These are phyloP conservation scores for Leptopilina drosophilae DNA, from an alignment of 2,888 invertebrate species.

Conservation along the genomic window DNA sequence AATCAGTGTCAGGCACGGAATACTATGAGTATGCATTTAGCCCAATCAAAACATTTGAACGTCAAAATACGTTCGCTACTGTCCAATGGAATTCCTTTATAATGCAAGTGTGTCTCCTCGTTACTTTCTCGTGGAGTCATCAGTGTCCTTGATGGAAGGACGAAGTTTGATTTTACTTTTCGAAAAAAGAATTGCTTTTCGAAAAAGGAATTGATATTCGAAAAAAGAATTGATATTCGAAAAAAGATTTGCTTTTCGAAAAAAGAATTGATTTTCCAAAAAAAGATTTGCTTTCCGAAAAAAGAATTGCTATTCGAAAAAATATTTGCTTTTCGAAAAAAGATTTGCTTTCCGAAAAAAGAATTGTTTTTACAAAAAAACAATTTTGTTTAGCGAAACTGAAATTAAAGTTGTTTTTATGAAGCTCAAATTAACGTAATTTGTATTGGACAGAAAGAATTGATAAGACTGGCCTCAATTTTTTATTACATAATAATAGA, in stretches of 20 bases:
- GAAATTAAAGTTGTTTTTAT: no score
- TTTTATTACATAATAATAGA: not conserved
- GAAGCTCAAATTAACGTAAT: not conserved
- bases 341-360: not conserved
- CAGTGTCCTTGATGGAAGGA: slow-evolving; percentile 17
- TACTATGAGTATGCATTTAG: slow-evolving; percentile 61
- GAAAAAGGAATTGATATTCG: not conserved
- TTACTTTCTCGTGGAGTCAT: slow-evolving; percentile 11
- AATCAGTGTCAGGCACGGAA: slow-evolving; percentile 51
- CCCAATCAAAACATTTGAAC: slow-evolving; percentile 67
- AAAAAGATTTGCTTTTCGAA: not conserved
- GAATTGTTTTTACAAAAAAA: not conserved
- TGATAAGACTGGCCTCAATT: not conserved
- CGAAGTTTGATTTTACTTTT: not conserved
- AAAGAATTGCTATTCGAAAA: no score
- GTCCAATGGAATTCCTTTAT: slow-evolving; percentile 45
- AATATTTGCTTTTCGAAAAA: no score
- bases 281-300: no score
- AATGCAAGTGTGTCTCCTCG: slow-evolving; percentile 2
- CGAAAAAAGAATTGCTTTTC: not conserved
- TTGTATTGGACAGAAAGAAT: not conserved
- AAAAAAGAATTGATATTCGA: no score
- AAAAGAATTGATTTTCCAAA: not conserved
- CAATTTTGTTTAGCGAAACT: no score
- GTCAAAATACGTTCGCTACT: slow-evolving; percentile 61